Evolutionary conservation across 2,113 vertebrate genomes (phyloP), one percentile per base, ranked within the genome.

Genomic region (Fulmarus glacialis): DNA sequence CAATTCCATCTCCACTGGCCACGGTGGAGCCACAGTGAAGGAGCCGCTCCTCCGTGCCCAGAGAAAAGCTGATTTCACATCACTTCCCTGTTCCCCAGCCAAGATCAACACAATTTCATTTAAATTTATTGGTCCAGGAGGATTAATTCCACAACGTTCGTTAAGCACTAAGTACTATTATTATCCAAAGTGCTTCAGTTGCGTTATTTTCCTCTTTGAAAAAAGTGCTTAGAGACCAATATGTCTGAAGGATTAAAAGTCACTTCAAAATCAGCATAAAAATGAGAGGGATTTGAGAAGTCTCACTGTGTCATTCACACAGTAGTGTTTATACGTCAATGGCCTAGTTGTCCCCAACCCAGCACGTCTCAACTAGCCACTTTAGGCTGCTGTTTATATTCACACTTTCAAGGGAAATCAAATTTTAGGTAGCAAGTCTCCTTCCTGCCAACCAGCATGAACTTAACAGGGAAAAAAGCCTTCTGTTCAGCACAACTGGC

Each of bases 91-190:
- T 3, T 58, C 26, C 45, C 32, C 71, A 77, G 82, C 71, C 89
- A 82, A 59, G 73, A 92, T 21, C 81, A 87, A 93, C 82, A 72
- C 60, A 62, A 59, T 71, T 83, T 74, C 43, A 48, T 52, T 89
- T 58, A 43, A 90, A 45, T 82, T 47, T 82, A 75, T 26, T 77
- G 58, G 47, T 34, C 87, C 70, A 43, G 59, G 10, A 81, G 77
- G 88, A 95, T 92, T 95, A 95, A 97, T 87, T 95, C 72, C 47
- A 75, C 43, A 34, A 15, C 0, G 0, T 79, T 89, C 3, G 0
- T 96, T 94, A 94, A 96, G 94, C 87, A 84, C 77, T 53, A 74
- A 96, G 77, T 55, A 60, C 77, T 82, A 85, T 83, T 93, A 93
- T 89, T 79, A 89, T 40, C 73, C 73, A 89, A 96, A 89, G 77